Conservation (phyloP, 2,797 vertebrate species). For the Melanotaenia parkinsoni region DNA sequence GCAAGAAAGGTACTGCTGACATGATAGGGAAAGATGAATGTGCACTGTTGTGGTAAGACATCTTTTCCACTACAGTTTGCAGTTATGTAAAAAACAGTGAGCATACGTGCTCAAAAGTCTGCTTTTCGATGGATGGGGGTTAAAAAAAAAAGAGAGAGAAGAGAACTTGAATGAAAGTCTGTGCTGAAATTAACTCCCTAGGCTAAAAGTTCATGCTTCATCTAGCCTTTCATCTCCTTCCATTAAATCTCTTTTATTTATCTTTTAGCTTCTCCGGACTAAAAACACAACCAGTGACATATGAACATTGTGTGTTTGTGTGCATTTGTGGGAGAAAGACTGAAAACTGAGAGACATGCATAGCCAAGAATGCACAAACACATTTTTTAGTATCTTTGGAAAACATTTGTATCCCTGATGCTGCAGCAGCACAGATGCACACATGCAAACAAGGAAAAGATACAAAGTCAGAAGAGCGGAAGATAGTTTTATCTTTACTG, state of each 20-base stretch:
- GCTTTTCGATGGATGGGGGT: constrained; percentile 4
- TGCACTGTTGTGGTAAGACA: rapidly evolving
- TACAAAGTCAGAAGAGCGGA: background rate
- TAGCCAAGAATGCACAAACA: background rate
- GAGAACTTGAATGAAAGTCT: constrained; percentile 14
- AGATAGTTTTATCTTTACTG: background rate
- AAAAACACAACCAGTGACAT: constrained; percentile 34
- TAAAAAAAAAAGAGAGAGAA: background rate
- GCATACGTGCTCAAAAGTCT: background rate
- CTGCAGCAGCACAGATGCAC: background rate
- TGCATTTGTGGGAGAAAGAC: background rate
- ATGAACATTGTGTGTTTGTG: constrained; percentile 1
- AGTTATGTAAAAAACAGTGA: constrained; percentile 5
- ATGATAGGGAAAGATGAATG: background rate
- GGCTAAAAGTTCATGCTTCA: constrained; percentile 23
- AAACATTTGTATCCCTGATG: constrained; percentile 17
- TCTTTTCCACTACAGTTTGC: background rate
- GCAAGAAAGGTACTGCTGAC: background rate
- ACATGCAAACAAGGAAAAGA: background rate
- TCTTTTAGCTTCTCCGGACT: constrained; percentile 33
- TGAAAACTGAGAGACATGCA: constrained; percentile 14
- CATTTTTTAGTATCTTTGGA: background rate
- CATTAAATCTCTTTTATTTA: constrained; percentile 39
- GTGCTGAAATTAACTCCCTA: constrained; percentile 11
- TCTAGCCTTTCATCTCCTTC: constrained; percentile 28